Base-by-base conservation (phyloP, 2,888 invertebrate genomes). In the Parnassius orleans region DNA sequence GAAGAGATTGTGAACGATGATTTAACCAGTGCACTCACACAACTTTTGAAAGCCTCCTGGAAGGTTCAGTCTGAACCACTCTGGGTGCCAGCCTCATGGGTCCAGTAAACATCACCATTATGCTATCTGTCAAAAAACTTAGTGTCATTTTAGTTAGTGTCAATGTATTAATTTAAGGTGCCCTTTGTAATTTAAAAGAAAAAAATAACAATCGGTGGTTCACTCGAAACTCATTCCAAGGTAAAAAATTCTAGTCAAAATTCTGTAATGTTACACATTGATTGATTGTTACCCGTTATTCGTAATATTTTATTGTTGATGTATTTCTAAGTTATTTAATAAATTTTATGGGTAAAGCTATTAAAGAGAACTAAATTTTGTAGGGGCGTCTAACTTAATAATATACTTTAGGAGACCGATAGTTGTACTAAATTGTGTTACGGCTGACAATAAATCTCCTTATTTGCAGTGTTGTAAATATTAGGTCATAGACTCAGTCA, bases 11-110 rank as follows among this genome's bases (percentile, higher is more conserved):
- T 98, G n/a, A 99, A 99, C 80, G 97, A 95, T 43, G 97, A 98
- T 77, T 90, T 99, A 64, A 94, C 96, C 0, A 93, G 93, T 64
- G 97, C 98, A 19, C 96, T 98, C 73, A 95, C 97, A 72, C 96
- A 97, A 76, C 93, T 99, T 19, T 93, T 97, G 61, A 94, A 95
- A 73, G 94, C 95, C 53, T 95, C 96, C 44, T 95, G 96, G 89
- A 93, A 95, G 72, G 94, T 98, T 42, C 98, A 99, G 87, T 95
- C 95, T 0, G 98, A 98, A 79, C 97, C 98, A 0, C 93, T 97
- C 14, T 99, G 99, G 99, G 98, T 98, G 48, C 99, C 99, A 43
- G 95, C 97, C 48, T 95, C 96, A 9, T 98, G 98, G 98, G 96
- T 97, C 72, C 97, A 97, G 93, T 97, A 94, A 87, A 57, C 41